Conservation (phyloP, 2,888 invertebrate species). For the Caenorhabditis becei region DNA sequence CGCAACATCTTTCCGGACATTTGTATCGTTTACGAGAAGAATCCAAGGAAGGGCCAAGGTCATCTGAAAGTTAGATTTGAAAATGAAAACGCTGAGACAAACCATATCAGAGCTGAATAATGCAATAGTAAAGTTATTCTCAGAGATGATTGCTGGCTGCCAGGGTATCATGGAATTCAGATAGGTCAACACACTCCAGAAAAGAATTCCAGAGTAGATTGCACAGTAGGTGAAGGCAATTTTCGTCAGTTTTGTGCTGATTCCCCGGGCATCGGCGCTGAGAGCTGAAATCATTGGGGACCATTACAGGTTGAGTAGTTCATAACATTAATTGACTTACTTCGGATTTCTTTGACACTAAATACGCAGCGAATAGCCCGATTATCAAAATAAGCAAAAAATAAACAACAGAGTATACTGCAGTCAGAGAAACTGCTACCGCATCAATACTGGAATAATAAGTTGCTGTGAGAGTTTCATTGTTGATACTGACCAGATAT, state of each 20-base stretch:
- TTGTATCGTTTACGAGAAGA: constrained; percentile 14
- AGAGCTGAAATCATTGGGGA: too few species aligned
- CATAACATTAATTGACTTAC: too few species aligned
- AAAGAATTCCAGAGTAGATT: neutral
- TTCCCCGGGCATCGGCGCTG: neutral
- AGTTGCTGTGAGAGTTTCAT: neutral
- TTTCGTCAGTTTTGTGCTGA: neutral
- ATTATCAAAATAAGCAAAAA: neutral
- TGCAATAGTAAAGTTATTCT: neutral
- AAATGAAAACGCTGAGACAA: too few species aligned
- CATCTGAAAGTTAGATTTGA: too few species aligned
- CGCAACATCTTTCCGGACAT: neutral
- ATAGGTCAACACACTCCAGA: neutral
- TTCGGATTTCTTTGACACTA: neutral
- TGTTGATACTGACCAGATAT: neutral
- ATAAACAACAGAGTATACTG: neutral
- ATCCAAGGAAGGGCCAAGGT: constrained; percentile 33
- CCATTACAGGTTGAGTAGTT: too few species aligned
- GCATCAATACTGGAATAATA: neutral
- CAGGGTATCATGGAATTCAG: neutral
- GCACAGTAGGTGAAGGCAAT: neutral
- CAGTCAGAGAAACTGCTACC: neutral
- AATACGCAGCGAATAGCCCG: neutral
- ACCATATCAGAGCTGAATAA: neutral
- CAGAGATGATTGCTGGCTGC: neutral